These are phyloP conservation scores for Dicranocentrus wangi DNA, from an alignment of 2,888 invertebrate genomes.

Conservation along the genomic window DNA sequence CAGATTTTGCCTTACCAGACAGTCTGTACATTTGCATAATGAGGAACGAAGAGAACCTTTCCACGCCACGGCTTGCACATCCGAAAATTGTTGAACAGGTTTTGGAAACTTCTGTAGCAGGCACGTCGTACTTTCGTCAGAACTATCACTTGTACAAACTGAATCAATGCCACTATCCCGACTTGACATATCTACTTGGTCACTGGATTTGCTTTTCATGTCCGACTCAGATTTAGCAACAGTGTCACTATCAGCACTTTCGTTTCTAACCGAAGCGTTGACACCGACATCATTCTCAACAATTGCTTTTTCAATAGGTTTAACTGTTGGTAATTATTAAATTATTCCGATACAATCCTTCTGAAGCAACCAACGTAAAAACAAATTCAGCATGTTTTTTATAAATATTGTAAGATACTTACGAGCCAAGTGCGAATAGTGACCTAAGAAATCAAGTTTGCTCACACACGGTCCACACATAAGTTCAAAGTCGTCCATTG, in stretches of 20 bases:
- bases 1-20: slow-evolving; percentile 75
- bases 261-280: slow-evolving; percentile 15
- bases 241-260: slow-evolving; percentile 16
- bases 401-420: too few relatives aligned
- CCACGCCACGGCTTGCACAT: slow-evolving; percentile 35
- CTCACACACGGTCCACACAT: slow-evolving; percentile 86
- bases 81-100: slow-evolving; percentile 21
- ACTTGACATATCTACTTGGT: slow-evolving; percentile 14
- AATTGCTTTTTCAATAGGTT: too few relatives aligned
- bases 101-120: slow-evolving; percentile 13
- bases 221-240: too few relatives aligned
- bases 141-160: slow-evolving; percentile 3
- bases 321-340: too few relatives aligned
- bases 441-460: slow-evolving; percentile 83
- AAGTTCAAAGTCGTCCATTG: slow-evolving; percentile 83
- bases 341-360: too few relatives aligned
- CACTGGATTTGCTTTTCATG: not conserved
- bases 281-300: too few relatives aligned
- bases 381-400: too few relatives aligned
- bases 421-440: slow-evolving; percentile 78
- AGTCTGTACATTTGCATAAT: slow-evolving; percentile 75
- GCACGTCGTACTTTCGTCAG: slow-evolving; percentile 19
- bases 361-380: too few relatives aligned
- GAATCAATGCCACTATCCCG: slow-evolving; percentile 60
- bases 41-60: slow-evolving; percentile 31